phyloP scores from a whole-genome alignment of 2,113 vertebrate genomes.

The Plecotus auritus region DNA sequence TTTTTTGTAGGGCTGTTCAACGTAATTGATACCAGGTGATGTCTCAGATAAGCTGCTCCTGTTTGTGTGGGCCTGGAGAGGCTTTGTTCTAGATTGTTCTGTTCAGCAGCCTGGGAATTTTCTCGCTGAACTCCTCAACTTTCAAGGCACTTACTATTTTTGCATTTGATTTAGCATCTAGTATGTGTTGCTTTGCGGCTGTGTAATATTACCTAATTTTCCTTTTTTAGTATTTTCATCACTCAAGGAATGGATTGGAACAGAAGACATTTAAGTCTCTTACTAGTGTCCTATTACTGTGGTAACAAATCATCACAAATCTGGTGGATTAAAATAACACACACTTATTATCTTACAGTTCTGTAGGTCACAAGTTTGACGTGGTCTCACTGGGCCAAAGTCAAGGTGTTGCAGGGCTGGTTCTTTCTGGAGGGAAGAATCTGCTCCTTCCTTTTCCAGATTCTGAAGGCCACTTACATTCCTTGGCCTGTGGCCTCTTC shows the following conservation, averaged over 20 bases:
- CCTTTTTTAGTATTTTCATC: background rate
- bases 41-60: background rate
- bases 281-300: background rate
- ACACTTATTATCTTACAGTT: background rate
- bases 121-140: background rate
- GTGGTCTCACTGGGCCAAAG: fast-evolving
- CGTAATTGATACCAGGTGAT: fast-evolving
- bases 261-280: background rate
- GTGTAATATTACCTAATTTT: background rate
- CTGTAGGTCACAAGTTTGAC: background rate
- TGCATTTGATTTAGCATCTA: background rate
- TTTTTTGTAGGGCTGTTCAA: background rate
- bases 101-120: background rate
- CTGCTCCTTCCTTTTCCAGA: background rate
- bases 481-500: background rate
- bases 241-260: background rate
- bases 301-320: fast-evolving
- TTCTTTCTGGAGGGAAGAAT: no score
- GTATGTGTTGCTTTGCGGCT: background rate
- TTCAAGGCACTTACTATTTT: fast-evolving
- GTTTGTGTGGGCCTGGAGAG: background rate
- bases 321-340: background rate
- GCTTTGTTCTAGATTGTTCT: background rate
- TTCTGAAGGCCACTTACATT: fast-evolving
- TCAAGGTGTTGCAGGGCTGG: fast-evolving